phyloP scores from a whole-genome alignment of 30 jellyfish, hydroid and myxozoan species.

The Calvadosia cruxmelitensis region DNA sequence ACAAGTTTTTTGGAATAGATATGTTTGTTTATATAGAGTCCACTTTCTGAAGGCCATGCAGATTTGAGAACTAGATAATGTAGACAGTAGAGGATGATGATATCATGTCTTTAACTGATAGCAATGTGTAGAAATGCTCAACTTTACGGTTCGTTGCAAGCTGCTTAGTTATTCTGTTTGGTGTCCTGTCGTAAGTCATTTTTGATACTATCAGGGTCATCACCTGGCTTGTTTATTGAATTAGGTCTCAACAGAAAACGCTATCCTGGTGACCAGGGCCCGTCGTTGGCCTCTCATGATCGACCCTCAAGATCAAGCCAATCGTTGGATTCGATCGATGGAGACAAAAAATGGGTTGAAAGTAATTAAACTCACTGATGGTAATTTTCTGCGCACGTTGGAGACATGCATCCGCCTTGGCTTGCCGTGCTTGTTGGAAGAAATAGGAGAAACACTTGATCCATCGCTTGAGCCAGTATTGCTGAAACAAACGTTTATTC shows the following conservation, averaged over 20 bases:
- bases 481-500: slow-evolving; percentile 74
- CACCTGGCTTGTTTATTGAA: background rate
- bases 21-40: no score
- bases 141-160: no score
- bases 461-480: slow-evolving; percentile 88
- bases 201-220: no score
- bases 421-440: slow-evolving; percentile 79
- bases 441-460: slow-evolving; percentile 81
- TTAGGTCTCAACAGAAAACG: slow-evolving; percentile 88
- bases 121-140: no score
- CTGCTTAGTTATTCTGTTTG: no score
- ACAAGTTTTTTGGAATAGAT: no score
- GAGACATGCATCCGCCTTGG: slow-evolving; percentile 87
- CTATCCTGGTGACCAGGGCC: slow-evolving; percentile 77
- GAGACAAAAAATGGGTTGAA: slow-evolving; percentile 75
- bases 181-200: no score
- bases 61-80: no score
- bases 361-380: slow-evolving; percentile 74
- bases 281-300: slow-evolving; percentile 98
- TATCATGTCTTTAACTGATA: no score
- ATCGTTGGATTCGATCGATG: slow-evolving; percentile 72
- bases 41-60: no score
- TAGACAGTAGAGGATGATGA: no score
- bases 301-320: slow-evolving; percentile 98
- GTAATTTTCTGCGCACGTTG: slow-evolving; percentile 67